These are phyloP conservation scores for Leucoraja erinaceus DNA, from an alignment of 2,113 vertebrate species.

Conservation along the genomic window DNA sequence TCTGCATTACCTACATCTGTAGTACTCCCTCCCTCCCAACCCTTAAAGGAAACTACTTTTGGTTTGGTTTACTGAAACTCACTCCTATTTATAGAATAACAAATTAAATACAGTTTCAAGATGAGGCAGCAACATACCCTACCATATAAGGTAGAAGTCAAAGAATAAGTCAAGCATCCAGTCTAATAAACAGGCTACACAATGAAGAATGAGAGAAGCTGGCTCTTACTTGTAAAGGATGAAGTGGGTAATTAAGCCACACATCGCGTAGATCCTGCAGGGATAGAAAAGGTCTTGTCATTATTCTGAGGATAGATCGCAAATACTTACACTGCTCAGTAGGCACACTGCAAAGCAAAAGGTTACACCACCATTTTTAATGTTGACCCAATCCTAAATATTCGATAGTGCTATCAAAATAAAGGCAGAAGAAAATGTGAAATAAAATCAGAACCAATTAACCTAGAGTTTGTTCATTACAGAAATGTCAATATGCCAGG, in stretches of 20 bases:
- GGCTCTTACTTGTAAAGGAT: slow-evolving; percentile 89
- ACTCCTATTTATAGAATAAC: neutral
- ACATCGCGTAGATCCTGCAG: slow-evolving; percentile 85
- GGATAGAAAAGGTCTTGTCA: slow-evolving; percentile 58
- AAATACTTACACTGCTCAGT: slow-evolving; percentile 62
- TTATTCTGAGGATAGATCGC: slow-evolving; percentile 59
- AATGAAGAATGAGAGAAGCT: slow-evolving; percentile 42
- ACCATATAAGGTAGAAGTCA: neutral
- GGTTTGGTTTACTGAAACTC: slow-evolving; percentile 37
- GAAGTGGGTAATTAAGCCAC: slow-evolving; percentile 95
- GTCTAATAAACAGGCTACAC: slow-evolving; percentile 39
- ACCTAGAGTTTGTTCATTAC: neutral
- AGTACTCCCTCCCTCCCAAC: too few species aligned
- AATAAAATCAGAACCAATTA: neutral
- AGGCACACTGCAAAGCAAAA: slow-evolving; percentile 61
- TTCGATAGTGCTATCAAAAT: slow-evolving; percentile 61
- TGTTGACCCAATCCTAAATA: slow-evolving; percentile 61
- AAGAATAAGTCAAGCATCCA: neutral
- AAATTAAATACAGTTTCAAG: neutral
- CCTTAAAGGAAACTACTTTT: neutral
- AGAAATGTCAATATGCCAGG: neutral
- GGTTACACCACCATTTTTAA: slow-evolving; percentile 62
- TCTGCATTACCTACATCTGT: too few species aligned
- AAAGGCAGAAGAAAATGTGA: neutral
- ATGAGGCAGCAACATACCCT: slow-evolving; percentile 24